phyloP scores from a whole-genome alignment of 2,797 vertebrate genomes.

The Carcharodon carcharias region DNA sequence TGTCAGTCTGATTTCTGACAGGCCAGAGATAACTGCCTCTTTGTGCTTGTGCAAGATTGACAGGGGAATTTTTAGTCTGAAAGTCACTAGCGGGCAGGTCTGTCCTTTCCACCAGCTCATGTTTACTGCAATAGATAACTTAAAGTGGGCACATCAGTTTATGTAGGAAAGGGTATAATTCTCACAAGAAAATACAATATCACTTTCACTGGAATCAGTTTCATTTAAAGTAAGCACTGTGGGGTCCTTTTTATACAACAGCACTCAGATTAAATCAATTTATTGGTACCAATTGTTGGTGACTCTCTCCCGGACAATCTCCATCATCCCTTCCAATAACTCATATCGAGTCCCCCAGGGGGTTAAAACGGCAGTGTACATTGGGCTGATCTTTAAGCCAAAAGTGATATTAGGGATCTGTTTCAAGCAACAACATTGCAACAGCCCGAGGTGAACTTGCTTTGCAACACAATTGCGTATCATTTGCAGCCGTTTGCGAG shows the following conservation, averaged over 20 bases:
- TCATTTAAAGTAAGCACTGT: no score
- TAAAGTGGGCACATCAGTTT: neutral
- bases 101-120: neutral
- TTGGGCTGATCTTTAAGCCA: neutral
- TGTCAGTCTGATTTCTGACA: neutral
- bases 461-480: no score
- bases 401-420: neutral
- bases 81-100: neutral
- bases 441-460: neutral
- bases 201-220: neutral
- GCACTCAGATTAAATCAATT: neutral
- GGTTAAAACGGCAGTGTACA: neutral
- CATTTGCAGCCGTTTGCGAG: neutral
- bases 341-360: neutral
- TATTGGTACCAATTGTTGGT: no score
- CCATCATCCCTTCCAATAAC: neutral
- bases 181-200: no score
- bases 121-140: neutral
- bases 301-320: neutral
- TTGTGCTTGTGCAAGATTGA: slow-evolving; percentile 20
- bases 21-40: slow-evolving; percentile 15
- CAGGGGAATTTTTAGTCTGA: neutral
- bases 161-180: neutral
- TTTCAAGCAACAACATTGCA: neutral
- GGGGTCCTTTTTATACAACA: neutral